Base-by-base conservation (phyloP, 2,888 invertebrate species). In the Tanytarsus gracilentus region DNA sequence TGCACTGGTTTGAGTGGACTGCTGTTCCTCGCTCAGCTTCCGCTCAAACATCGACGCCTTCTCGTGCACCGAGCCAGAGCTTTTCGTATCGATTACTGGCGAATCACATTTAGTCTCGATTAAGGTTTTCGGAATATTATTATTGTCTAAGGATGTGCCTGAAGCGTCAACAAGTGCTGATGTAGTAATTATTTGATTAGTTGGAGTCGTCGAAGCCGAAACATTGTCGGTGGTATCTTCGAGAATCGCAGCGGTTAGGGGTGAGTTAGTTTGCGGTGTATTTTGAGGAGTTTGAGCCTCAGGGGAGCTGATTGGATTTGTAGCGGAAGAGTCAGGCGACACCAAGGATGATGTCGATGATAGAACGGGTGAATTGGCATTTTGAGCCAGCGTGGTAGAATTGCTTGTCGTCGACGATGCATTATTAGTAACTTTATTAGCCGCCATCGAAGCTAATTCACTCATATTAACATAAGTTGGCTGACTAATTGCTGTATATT, bases 401-500 rank as follows among this genome's bases (percentile, higher is more conserved):
- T 71, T 73, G 77, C 75, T 70, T 85, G 74, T 66, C 79, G 79
- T 68, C 79, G 72, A 72, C 77, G 75, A 76, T 76, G 76, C 70
- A 78, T 78, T 68, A 69, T 66, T 79, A 74, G 62, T 87, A 74
- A 74, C 85, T 76, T 78, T 88, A 74, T 77, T 79, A 9, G 88
- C 88, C 44, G 90, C 90, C 76, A 90, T 78, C 67, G 82, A 84
- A 23, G 88, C 89, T 70, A 92, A 75, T 72, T 93, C 92, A 64
- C 89, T 88, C 90, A 91, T 90, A 72, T 93, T 93, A 68, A 91
- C 91, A 75, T 93, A 93, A 68, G 91, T 81, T 23, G 92, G 92
- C 74, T 86, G 85, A 44, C 67, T 68, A 23, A 58, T 29, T 62
- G 65, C 64, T 16, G 65, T 52, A 36, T 65, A 64, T 61, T 67